Conservation (phyloP, 1,140 invertebrate genomes). For the Penaeus vannamei region DNA sequence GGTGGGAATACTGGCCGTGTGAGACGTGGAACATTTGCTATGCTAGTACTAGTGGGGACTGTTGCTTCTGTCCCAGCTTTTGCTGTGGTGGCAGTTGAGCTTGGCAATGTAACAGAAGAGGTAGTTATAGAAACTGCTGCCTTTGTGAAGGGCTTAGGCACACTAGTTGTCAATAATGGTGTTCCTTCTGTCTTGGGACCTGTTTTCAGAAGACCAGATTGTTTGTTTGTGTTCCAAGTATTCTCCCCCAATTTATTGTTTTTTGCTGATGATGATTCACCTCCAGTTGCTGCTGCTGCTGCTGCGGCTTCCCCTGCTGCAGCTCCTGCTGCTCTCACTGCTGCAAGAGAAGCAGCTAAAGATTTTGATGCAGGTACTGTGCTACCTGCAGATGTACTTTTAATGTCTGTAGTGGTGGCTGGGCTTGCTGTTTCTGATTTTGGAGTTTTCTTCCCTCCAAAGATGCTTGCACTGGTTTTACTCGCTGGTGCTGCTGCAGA, state of each 20-base stretch:
- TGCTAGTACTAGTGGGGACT: constrained; percentile 24
- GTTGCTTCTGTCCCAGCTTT: constrained; percentile 37
- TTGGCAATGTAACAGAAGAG: neutral
- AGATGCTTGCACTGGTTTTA: neutral
- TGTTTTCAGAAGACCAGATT: too few relatives aligned
- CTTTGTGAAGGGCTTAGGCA: too few relatives aligned
- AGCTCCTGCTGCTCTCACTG: constrained; percentile 58
- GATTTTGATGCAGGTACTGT: constrained; percentile 1
- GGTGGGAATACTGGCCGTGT: constrained; percentile 66
- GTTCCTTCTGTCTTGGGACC: too few relatives aligned
- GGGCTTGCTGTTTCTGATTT: neutral
- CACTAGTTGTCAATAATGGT: too few relatives aligned
- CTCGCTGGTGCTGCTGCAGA: neutral
- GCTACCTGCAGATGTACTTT: constrained; percentile 9
- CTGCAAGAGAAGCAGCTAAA: constrained; percentile 54
- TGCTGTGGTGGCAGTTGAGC: constrained; percentile 25
- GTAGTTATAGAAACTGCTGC: neutral
- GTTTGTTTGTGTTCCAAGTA: too few relatives aligned
- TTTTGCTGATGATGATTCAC: constrained; percentile 29
- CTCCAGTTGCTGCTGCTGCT: constrained; percentile 28
- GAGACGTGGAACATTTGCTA: constrained; percentile 9
- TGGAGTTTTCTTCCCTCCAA: neutral
- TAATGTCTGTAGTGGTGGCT: neutral
- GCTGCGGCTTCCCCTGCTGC: constrained; percentile 53
- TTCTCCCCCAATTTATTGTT: constrained; percentile 22